Percentiles rank a stretch among this genome's conserved stretches.
Evolutionary conservation across 1,140 invertebrate species (phyloP).

Genomic region (Drosophila busckii): DNA sequence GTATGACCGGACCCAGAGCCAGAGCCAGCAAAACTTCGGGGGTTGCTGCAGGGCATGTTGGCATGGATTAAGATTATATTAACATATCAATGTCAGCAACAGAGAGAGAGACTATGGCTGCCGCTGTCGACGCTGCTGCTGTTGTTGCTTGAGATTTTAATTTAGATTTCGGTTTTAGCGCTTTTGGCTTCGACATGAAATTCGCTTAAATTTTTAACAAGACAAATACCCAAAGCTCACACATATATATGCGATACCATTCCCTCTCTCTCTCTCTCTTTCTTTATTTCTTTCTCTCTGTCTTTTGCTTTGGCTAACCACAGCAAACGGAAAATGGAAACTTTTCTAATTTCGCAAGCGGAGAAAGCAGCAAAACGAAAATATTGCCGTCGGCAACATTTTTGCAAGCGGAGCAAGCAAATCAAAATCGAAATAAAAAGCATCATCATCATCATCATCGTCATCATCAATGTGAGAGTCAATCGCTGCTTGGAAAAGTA

Average conservation of each 20-base stretch:
- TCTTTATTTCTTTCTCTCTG: background rate
- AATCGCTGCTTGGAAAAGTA: conserved; percentile 73
- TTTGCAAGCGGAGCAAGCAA: conserved; percentile 37
- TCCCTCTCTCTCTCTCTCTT: background rate
- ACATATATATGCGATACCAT: conserved; percentile 15
- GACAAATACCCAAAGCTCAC: conserved; percentile 70
- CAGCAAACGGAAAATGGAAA: conserved; percentile 43
- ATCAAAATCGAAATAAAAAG: conserved; percentile 26
- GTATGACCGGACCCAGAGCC: conserved; percentile 28
- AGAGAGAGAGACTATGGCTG: conserved; percentile 15
- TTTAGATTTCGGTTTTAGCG: conserved; percentile 23
- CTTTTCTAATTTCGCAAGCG: conserved; percentile 70
- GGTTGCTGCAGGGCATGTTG: conserved; percentile 32
- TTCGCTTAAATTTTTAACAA: conserved; percentile 77
- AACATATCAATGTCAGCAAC: conserved; percentile 72
- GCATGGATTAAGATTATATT: conserved; percentile 62
- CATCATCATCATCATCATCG: conserved; percentile 1
- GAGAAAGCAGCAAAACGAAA: conserved; percentile 22
- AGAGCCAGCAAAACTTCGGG: background rate
- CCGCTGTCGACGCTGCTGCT: conserved; percentile 19
- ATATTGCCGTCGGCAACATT: conserved; percentile 45
- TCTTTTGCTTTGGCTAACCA: conserved; percentile 13
- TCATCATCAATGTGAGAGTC: no score
- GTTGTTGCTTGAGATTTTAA: conserved; percentile 40
- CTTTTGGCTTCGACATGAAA: conserved; percentile 56